Evolutionary conservation across 1,140 invertebrate species (phyloP), one percentile per base, ranked within the genome.

Genomic region (Pogonomyrmex californicus): DNA sequence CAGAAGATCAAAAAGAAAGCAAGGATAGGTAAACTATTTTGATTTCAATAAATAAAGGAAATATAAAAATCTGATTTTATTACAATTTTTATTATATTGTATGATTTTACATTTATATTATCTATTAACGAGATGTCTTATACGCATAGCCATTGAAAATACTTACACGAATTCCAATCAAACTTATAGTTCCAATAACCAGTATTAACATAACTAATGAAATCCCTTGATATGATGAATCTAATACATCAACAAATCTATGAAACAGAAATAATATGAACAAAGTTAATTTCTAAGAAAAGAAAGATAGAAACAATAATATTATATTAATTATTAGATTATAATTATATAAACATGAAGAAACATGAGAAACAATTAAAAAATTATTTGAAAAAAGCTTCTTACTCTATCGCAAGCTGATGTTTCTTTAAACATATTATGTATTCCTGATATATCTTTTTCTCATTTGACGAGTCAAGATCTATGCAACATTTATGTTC

Each of bases 331-430:
- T 23, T 23, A 23, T 23, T 23, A 23, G 23, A 23, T 23, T 23
- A 12, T 10, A 3, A 33, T n/a, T 17, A 41, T 41, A 23, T 2
- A 9, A 6, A 10, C 2, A 14, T 10, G 23, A 23, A 23, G 23
- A 23, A 23, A 23, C 23, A 23, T 23, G 17, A 56, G n/a, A 56
- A n/a, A 23, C n/a, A 56, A 56, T 56, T 23, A 49, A 49, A 23
- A 33, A 33, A 62, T 7, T n/a, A 30, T 30, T 30, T 70, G 5
- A 17, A 10, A 10, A n/a, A 17, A 33, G 4, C 14, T 7, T 0
- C 71, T 77, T 36, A 78, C 75, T 78, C 44, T 33, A 78, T 2
- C 36, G 58, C 75, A 47, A 78, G 75, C 12, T 78, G 75, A 78
- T 78, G 75, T 49, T 78, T 78, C 10, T 78, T 78, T 60, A 78